phyloP scores from a whole-genome alignment of 64 coral and sea anemone species.

The Montipora efflorescens region DNA sequence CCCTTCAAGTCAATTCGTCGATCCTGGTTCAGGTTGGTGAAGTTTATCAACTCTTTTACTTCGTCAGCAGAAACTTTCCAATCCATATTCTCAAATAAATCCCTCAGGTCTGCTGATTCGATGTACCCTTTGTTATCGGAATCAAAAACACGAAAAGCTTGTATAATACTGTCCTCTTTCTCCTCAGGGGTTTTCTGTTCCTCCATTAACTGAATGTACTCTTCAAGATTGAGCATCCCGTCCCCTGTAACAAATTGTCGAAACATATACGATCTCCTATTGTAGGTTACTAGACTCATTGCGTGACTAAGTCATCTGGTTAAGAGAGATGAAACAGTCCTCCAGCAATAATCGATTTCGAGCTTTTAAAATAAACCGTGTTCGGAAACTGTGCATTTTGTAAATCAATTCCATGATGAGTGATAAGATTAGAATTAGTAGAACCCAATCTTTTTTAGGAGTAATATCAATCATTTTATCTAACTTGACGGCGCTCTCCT shows the following conservation, averaged over 20 bases:
- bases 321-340: too few species aligned
- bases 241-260: slow-evolving; percentile 51
- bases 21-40: slow-evolving; percentile 52
- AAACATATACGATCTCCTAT: background rate
- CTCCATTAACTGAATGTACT: slow-evolving; percentile 89
- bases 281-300: too few species aligned
- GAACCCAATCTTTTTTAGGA: too few species aligned
- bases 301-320: too few species aligned
- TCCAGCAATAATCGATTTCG: too few species aligned
- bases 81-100: slow-evolving; percentile 70
- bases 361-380: too few species aligned
- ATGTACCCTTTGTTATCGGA: slow-evolving; percentile 83
- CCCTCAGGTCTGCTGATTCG: slow-evolving; percentile 68
- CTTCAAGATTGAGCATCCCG: slow-evolving; percentile 70
- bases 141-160: slow-evolving; percentile 93
- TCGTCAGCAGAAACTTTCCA: slow-evolving; percentile 78
- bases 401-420: too few species aligned
- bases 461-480: too few species aligned
- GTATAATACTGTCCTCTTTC: slow-evolving; percentile 70
- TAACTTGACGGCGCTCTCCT: too few species aligned
- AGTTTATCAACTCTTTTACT: slow-evolving; percentile 66
- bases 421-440: too few species aligned
- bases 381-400: too few species aligned
- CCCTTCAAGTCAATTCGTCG: slow-evolving; percentile 61
- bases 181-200: slow-evolving; percentile 86